Conservation (phyloP, 2,797 vertebrate species). For the Aplochiton taeniatus region DNA sequence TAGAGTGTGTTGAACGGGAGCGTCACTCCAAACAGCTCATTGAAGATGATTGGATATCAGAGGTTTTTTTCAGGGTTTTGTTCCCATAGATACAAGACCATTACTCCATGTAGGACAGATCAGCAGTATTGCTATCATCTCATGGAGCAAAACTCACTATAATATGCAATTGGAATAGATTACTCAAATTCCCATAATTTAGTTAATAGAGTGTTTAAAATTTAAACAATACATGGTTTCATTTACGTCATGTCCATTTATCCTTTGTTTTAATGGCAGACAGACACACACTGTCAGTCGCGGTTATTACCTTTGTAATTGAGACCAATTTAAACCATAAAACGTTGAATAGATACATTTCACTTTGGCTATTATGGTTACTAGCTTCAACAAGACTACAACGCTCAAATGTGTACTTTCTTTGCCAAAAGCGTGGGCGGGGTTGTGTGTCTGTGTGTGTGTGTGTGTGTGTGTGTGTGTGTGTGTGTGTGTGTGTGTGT, state of each 20-base stretch:
- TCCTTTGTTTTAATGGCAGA: slow-evolving; percentile 47
- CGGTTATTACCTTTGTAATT: slow-evolving; percentile 45
- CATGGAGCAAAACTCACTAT: slow-evolving; percentile 33
- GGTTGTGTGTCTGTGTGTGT: slow-evolving; percentile 14
- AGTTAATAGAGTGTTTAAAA: slow-evolving; percentile 23
- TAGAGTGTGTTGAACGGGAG: too few relatives aligned
- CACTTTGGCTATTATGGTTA: slow-evolving; percentile 5
- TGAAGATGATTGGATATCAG: background rate
- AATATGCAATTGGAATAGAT: slow-evolving; percentile 52
- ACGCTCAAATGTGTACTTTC: slow-evolving; percentile 2
- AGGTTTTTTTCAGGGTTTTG: slow-evolving; percentile 27
- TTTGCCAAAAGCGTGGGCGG: background rate
- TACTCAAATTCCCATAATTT: slow-evolving; percentile 31
- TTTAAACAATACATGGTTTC: slow-evolving; percentile 17
- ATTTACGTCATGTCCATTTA: slow-evolving; percentile 34
- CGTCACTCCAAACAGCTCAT: background rate
- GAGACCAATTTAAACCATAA: slow-evolving; percentile 46
- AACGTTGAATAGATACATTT: slow-evolving; percentile 30
- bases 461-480: background rate
- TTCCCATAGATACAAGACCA: slow-evolving; percentile 35
- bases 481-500: slow-evolving; percentile 9
- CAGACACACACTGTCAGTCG: slow-evolving; percentile 18
- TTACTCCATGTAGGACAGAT: slow-evolving; percentile 12
- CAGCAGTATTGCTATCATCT: slow-evolving; percentile 21
- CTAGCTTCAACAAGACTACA: background rate